Evolutionary conservation across 2,113 vertebrate species (phyloP).

Genomic region (Nannospalax galili): DNA sequence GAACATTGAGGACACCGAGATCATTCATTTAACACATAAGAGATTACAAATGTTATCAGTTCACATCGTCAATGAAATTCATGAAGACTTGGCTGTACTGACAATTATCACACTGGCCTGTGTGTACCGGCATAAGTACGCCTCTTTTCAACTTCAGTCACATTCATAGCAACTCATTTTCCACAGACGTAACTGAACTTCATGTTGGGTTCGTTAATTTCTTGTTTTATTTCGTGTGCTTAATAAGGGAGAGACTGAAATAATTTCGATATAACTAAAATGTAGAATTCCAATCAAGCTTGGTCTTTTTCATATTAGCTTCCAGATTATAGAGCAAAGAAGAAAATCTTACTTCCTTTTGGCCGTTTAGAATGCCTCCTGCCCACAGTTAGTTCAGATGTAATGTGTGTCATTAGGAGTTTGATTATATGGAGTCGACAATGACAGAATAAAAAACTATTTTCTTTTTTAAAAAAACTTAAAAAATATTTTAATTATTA

Average conservation of each 20-base stretch:
- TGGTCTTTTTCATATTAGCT: neutral
- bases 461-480: too few species aligned
- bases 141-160: conserved; percentile 18
- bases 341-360: neutral
- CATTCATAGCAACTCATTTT: conserved; percentile 35
- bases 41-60: conserved; percentile 9
- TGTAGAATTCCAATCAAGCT: conserved; percentile 37
- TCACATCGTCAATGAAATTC: conserved; percentile 2
- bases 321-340: conserved; percentile 7
- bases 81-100: neutral
- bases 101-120: neutral
- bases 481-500: too few species aligned
- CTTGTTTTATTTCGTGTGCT: neutral
- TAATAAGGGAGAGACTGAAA: neutral
- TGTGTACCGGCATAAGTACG: neutral
- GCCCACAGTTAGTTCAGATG: neutral
- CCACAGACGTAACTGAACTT: neutral
- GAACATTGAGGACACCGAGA: neutral
- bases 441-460: conserved; percentile 23
- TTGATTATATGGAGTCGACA: conserved; percentile 27
- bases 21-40: conserved; percentile 27
- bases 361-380: neutral
- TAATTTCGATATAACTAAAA: conserved; percentile 57
- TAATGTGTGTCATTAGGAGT: neutral
- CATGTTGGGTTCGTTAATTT: neutral